Evolutionary conservation across 2,797 vertebrate species (phyloP).

Genomic region (Myiotriccus ornatus): DNA sequence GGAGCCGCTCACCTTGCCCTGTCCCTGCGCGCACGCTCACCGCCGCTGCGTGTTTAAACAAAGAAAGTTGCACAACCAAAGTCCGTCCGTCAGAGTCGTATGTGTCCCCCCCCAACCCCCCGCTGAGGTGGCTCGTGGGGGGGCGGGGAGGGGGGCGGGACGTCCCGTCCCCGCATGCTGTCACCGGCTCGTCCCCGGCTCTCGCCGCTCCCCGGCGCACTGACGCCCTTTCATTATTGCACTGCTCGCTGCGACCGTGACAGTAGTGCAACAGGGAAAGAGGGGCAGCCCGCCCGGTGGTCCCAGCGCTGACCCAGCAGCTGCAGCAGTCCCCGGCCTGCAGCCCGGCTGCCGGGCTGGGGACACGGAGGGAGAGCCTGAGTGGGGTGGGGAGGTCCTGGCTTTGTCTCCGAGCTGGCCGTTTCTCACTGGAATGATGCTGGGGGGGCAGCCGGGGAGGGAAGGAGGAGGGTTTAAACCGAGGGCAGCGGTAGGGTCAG

Average conservation of each 20-base stretch:
- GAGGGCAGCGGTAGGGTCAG: not conserved
- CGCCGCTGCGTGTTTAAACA: constrained; percentile 16
- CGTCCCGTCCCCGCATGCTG: not conserved
- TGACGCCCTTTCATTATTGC: constrained; percentile 97
- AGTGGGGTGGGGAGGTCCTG: not conserved
- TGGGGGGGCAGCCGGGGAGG: not conserved
- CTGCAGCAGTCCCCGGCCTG: not conserved
- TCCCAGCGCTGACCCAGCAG: constrained; percentile 18
- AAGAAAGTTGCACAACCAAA: constrained; percentile 35
- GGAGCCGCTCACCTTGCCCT: constrained; percentile 8
- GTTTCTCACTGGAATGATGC: not conserved
- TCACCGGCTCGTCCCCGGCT: not conserved
- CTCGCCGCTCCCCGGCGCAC: constrained; percentile 75
- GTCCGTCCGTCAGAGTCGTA: not conserved
- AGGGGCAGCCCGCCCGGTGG: constrained; percentile 83
- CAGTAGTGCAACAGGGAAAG: constrained; percentile 98
- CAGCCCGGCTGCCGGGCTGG: not conserved
- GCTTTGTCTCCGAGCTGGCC: not conserved
- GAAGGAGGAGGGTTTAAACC: not conserved
- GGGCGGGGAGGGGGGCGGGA: not conserved
- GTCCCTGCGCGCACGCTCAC: not conserved
- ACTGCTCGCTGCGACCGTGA: constrained; percentile 88
- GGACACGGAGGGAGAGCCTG: not conserved
- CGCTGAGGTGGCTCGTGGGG: not conserved
- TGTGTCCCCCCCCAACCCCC: not conserved